A percentile compares a stretch with the other conserved stretches of the same genome.
Conservation (phyloP, 2,888 invertebrate species). For the Morinoia aosen region DNA sequence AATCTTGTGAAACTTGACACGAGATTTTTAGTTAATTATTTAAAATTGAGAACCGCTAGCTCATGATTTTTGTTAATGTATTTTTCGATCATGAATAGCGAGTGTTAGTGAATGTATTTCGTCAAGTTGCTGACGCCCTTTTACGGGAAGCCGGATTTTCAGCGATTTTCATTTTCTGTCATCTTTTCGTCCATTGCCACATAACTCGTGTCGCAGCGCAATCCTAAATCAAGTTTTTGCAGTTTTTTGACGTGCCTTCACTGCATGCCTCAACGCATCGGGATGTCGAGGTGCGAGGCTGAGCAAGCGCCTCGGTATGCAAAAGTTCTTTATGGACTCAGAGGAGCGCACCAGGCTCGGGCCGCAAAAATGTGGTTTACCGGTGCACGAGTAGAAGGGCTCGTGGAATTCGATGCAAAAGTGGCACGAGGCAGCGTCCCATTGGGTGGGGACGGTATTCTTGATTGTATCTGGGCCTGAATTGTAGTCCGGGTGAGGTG, state of each 20-base stretch:
- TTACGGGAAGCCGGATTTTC: not conserved
- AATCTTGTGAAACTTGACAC: not conserved
- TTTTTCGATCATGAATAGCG: not conserved
- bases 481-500: not conserved
- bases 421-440: not conserved
- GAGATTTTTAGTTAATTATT: not conserved
- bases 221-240: conserved; percentile 1
- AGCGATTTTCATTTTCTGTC: not conserved
- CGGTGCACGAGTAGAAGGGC: conserved; percentile 7
- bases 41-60: not conserved
- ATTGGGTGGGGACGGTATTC: not conserved
- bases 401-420: not conserved
- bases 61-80: not conserved
- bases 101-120: not conserved
- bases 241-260: conserved; percentile 6
- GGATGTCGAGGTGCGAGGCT: conserved; percentile 10
- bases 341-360: not conserved
- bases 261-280: not conserved
- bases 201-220: conserved; percentile 4
- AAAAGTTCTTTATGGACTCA: conserved; percentile 5
- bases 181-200: not conserved
- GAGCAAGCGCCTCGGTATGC: conserved; percentile 17
- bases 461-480: not conserved
- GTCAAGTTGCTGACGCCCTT: not conserved
- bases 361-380: conserved; percentile 24